phyloP scores from a whole-genome alignment of 2,888 invertebrate species.

The Hymenopus coronatus region DNA sequence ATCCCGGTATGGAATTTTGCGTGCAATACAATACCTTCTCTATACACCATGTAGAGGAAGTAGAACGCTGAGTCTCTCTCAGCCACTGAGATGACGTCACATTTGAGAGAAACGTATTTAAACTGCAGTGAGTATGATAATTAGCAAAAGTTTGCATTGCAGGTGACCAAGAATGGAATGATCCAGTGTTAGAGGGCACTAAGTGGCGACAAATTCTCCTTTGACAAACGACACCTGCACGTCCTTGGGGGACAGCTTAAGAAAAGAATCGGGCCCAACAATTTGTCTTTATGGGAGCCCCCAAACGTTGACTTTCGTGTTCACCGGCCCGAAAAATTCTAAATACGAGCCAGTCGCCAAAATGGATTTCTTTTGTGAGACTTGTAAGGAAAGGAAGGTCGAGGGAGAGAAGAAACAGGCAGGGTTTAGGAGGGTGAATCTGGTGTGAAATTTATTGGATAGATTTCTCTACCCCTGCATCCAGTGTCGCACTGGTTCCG shows the following conservation, averaged over 20 bases:
- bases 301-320: background rate
- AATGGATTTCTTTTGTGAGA: conserved; percentile 11
- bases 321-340: conserved; percentile 3
- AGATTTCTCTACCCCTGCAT: background rate
- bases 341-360: background rate
- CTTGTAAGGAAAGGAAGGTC: background rate
- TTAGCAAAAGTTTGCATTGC: no score
- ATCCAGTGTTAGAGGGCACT: no score
- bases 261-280: background rate
- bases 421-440: background rate
- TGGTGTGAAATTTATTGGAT: conserved; percentile 17
- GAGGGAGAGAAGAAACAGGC: background rate
- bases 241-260: background rate
- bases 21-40: no score
- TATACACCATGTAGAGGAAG: no score
- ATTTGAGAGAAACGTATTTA: no score
- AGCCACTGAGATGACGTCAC: no score
- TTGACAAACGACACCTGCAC: background rate
- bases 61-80: no score
- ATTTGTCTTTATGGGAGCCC: background rate
- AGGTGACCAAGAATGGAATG: no score
- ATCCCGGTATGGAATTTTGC: no score
- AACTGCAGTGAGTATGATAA: no score
- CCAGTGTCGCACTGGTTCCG: background rate
- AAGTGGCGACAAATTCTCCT: background rate